phyloP scores from a whole-genome alignment of 2,888 invertebrate species.

The Patella pellucida region DNA sequence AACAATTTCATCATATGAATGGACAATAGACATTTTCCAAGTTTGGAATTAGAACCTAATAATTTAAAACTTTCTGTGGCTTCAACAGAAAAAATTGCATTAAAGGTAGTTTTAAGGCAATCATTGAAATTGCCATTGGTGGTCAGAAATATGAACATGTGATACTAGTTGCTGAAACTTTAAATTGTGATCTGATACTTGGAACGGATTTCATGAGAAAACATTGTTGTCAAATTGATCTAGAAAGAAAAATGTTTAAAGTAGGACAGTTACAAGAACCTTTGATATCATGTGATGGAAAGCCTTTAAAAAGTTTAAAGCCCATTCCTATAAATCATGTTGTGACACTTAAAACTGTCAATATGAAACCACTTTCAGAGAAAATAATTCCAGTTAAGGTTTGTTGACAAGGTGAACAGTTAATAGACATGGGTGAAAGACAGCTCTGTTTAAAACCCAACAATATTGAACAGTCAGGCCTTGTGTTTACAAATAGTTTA shows the following conservation, averaged over 20 bases:
- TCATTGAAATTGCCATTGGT: not conserved
- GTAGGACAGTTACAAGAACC: not conserved
- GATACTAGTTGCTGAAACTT: not conserved
- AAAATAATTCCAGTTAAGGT: not conserved
- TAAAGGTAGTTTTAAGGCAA: not conserved
- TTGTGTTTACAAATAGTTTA: not conserved
- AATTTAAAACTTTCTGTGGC: not conserved
- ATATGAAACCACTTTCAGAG: not conserved
- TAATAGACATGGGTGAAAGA: not conserved
- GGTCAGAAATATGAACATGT: not conserved
- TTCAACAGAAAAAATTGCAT: not conserved
- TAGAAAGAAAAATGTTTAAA: not conserved
- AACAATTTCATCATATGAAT: not conserved
- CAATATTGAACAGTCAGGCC: not conserved
- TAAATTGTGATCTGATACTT: not conserved
- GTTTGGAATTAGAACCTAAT: not conserved
- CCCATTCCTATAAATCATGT: not conserved
- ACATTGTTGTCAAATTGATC: not conserved
- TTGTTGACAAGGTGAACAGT: not conserved
- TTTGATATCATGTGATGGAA: not conserved
- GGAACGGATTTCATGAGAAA: conserved; percentile 5
- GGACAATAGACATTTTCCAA: not conserved
- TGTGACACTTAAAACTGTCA: not conserved
- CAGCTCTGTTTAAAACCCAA: not conserved
- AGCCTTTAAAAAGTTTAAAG: not conserved